Conservation (phyloP, 1,140 invertebrate species). For the Bombus confusus region DNA sequence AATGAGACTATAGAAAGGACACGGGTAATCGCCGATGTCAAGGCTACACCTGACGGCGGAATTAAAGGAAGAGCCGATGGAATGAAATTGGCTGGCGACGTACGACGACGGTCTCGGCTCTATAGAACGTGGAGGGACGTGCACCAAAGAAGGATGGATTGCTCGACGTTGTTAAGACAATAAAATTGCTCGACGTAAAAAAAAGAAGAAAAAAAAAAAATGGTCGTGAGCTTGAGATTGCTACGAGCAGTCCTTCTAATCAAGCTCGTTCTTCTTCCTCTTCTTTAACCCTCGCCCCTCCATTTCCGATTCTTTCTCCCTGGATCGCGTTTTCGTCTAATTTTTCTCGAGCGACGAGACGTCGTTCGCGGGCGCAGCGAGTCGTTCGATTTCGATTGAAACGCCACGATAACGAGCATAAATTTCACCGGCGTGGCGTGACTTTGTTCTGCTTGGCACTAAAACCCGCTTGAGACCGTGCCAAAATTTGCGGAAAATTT, state of each 20-base stretch:
- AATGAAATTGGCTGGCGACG: slow-evolving; percentile 75
- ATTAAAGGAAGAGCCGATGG: slow-evolving; percentile 64
- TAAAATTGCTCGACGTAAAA: slow-evolving; percentile 72
- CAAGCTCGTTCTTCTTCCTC: slow-evolving; percentile 49
- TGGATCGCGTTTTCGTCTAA: slow-evolving; percentile 5
- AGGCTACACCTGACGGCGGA: slow-evolving; percentile 26
- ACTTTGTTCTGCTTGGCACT: slow-evolving; percentile 50
- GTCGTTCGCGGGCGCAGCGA: neutral
- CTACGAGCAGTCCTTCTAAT: slow-evolving; percentile 73
- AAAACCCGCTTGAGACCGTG: slow-evolving; percentile 30
- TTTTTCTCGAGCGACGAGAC: neutral
- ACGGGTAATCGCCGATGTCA: neutral
- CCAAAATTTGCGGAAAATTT: slow-evolving; percentile 51
- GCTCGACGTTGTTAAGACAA: slow-evolving; percentile 75
- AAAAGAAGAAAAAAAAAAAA: slow-evolving; percentile 23
- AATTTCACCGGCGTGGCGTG: slow-evolving; percentile 31
- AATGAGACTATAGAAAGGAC: neutral
- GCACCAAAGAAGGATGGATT: slow-evolving; percentile 31
- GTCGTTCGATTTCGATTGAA: slow-evolving; percentile 62
- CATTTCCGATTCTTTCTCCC: neutral
- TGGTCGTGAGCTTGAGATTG: slow-evolving; percentile 64
- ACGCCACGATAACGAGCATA: slow-evolving; percentile 44
- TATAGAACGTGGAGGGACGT: slow-evolving; percentile 30
- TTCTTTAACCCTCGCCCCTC: neutral
- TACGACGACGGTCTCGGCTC: slow-evolving; percentile 60